Base-by-base conservation (phyloP, 2,888 invertebrate genomes). In the Pyrgus malvae region DNA sequence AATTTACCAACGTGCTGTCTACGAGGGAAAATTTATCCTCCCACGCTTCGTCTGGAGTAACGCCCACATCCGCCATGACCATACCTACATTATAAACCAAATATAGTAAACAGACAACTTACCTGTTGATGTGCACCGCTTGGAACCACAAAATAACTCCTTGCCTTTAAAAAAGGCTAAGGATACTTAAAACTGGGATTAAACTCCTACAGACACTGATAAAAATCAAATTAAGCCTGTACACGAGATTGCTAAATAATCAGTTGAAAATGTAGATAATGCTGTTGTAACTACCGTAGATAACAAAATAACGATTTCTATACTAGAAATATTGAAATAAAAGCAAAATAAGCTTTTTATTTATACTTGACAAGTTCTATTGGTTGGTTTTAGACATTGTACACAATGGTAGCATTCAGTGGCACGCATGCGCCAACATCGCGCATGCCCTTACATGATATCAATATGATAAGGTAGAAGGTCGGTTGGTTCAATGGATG, bases 11-110 rank as follows among this genome's bases (percentile, higher is more conserved):
- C 64, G 59, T 60, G 58, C 33, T 56, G 72, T 75, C 76, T 82
- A 78, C 78, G 72, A 68, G 60, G 61, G 57, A 66, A 75, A 77
- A 78, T 80, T 77, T 78, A 68, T 80, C 70, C 72, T 65, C 86
- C 86, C 73, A 87, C 88, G 74, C 74, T 65, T 56, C 58, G 83
- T 86, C 85, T 87, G 75, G 80, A 77, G 81, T 82, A 81, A 83
- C 85, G 78, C 85, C 85, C 79, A 87, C 83, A 59, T 58, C 23
- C 40, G 56, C 51, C 44, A 63, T 57, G 40, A 2, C 61, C 72
- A 72, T 69, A 74, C 57, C 60, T 66, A 64, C 65, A 61, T 56
- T 66, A 40, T n/a, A 40, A 56, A 41, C 50, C 45, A 57, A 45
- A 67, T 70, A 65, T 72, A 61, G 57, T 60, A 72, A 74, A 73